A percentile compares a stretch with the other conserved stretches of the same genome.
Evolutionary conservation across 2,113 vertebrate species (phyloP).

Genomic region (Emydura subglobosa): DNA sequence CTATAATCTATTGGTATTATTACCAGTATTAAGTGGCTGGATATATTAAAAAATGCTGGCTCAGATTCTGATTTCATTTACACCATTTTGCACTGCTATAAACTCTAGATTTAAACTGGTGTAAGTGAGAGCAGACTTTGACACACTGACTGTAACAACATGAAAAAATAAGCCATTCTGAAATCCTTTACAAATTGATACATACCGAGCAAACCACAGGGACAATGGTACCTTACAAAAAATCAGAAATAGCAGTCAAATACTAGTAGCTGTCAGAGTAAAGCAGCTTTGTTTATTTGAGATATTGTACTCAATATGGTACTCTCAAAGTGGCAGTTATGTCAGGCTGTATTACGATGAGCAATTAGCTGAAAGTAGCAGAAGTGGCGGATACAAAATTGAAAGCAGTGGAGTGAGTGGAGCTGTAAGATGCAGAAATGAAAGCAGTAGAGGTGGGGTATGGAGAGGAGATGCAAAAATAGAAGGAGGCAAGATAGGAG

Average conservation of each 20-base stretch:
- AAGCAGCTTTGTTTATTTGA: background rate
- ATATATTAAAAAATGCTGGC: background rate
- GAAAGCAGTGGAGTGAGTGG: background rate
- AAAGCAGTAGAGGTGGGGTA: background rate
- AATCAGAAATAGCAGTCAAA: background rate
- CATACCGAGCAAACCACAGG: background rate
- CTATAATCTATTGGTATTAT: background rate
- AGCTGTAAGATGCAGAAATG: background rate
- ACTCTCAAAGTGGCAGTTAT: background rate
- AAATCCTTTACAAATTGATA: background rate
- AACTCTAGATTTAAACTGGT: background rate
- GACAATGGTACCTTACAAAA: background rate
- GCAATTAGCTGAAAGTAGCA: background rate
- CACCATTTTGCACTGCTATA: background rate
- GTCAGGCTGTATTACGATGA: background rate
- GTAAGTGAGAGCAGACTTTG: background rate
- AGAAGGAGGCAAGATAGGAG: background rate
- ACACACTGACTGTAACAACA: background rate
- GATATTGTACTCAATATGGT: background rate
- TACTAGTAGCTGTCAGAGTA: background rate
- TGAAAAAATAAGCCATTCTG: background rate
- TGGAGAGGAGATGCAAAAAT: background rate
- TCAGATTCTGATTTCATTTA: background rate
- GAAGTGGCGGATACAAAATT: background rate
- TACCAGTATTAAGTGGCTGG: background rate